Evolutionary conservation across 2,888 invertebrate species (phyloP), one percentile per base, ranked within the genome.

Genomic region (Smittia aterrima): DNA sequence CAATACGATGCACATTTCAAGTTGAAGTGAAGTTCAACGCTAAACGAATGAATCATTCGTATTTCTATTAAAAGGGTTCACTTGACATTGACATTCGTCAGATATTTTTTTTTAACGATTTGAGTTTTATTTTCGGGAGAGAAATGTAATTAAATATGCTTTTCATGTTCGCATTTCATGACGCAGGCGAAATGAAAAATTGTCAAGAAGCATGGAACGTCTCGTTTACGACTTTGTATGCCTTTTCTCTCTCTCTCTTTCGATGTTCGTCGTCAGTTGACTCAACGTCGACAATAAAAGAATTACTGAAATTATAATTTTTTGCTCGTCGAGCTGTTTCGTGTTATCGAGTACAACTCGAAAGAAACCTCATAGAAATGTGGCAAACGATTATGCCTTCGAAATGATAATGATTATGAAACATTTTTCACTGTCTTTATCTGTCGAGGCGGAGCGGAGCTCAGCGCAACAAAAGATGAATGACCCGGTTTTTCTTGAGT

Each of bases 11-110:
- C n/a, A 22, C 20, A 64, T 27, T 9, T 18, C n/a, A 3, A 58
- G 4, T 64, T 64, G n/a, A n/a, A 27, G 13, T 24, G 41, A 53
- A 1, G 53, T 47, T 70, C 20, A 20, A 67, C 38, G 47, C 38
- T 16, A 40, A 18, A 32, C 38, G 20, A 38, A 70, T 70, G 68
- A 70, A 53, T 70, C 68, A 70, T 53, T 16, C 27, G 1, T n/a
- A 67, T n/a, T 32, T 22, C n/a, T 16, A 16, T 32, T 47, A n/a
- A 1, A 67, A 70, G 68, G 68, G 68, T 53, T 70, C 25, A 70
- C 18, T 70, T 53, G 68, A 70, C 53, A 70, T 70, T 70, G 68
- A 70, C 68, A 70, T 70, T 70, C 68, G 40, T 70, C 47, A 70
- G 53, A 53, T 70, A 70, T 20, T 24, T 6, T 67, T 70, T 47